These are phyloP conservation scores for Pristionchus entomophagus DNA, from an alignment of 2,888 invertebrate genomes.

Conservation along the genomic window DNA sequence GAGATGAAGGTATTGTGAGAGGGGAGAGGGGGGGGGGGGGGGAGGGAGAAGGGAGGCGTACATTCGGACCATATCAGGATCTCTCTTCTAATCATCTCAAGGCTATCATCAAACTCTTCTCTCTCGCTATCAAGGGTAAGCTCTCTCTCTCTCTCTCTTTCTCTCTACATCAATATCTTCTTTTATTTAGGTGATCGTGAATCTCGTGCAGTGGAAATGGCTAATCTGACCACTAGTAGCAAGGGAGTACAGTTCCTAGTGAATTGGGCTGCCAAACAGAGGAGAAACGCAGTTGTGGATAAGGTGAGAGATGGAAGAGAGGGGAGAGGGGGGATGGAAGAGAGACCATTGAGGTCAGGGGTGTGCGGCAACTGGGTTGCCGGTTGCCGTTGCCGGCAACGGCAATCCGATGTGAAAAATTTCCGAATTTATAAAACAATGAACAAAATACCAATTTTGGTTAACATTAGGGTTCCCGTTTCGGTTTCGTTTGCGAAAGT, in stretches of 20 bases:
- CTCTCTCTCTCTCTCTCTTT: neutral
- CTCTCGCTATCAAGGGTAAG: constrained; percentile 52
- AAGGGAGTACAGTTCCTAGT: constrained; percentile 57
- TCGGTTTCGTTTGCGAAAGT: too few relatives aligned
- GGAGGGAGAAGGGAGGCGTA: neutral
- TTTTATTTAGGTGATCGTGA: constrained; percentile 52
- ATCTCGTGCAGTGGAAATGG: constrained; percentile 65
- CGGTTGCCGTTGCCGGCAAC: too few relatives aligned
- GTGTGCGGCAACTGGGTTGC: too few relatives aligned
- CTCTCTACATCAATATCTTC: neutral
- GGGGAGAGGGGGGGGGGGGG: neutral
- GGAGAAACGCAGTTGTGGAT: constrained; percentile 59
- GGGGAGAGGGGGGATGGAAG: neutral
- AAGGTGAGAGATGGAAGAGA: constrained; percentile 57
- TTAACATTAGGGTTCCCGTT: too few relatives aligned
- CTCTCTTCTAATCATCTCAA: constrained; percentile 51
- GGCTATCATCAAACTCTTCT: constrained; percentile 66
- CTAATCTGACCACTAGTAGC: constrained; percentile 48
- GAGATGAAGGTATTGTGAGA: neutral
- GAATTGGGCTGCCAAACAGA: constrained; percentile 65
- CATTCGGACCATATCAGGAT: constrained; percentile 47
- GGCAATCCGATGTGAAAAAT: too few relatives aligned
- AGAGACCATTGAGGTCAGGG: too few relatives aligned
- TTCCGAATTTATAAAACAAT: too few relatives aligned
- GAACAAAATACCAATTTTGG: too few relatives aligned